Conservation (phyloP, 2,113 vertebrate species). For the Cottus gobio region DNA sequence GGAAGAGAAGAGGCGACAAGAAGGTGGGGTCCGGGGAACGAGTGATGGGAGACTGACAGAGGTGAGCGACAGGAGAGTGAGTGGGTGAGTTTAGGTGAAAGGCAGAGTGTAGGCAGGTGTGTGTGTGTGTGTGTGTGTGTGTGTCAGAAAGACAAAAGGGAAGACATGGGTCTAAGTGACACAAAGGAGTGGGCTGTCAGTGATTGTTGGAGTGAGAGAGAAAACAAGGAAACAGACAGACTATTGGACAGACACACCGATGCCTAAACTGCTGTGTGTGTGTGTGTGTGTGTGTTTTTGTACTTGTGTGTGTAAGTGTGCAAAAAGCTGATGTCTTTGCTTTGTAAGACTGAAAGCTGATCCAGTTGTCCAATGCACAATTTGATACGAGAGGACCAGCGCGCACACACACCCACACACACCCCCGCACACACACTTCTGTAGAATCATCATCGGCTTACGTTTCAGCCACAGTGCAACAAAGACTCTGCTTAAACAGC, state of each 20-base stretch:
- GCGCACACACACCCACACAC: conserved; percentile 12
- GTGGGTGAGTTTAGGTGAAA: conserved; percentile 31
- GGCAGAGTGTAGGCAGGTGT: neutral
- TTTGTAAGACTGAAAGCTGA: conserved; percentile 71
- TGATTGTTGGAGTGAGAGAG: neutral
- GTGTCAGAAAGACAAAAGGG: neutral
- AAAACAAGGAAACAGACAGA: neutral
- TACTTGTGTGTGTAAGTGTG: neutral
- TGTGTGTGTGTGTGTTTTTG: conserved; percentile 25
- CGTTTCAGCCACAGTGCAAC: conserved; percentile 66
- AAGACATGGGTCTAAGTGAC: conserved; percentile 16
- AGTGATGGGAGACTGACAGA: conserved; percentile 2
- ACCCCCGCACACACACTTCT: conserved; percentile 33
- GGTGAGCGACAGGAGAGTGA: neutral
- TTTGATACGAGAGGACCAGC: conserved; percentile 63
- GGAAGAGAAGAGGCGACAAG: neutral
- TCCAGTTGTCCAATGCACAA: conserved; percentile 68
- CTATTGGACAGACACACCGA: neutral
- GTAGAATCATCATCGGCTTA: conserved; percentile 66
- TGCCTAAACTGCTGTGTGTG: neutral
- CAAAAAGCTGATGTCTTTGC: conserved; percentile 70
- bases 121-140: conserved; percentile 22
- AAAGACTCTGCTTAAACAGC: conserved; percentile 64
- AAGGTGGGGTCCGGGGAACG: conserved; percentile 12
- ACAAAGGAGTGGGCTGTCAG: conserved; percentile 12